Evolutionary conservation across 2,797 vertebrate species (phyloP).

Genomic region (Rhynchotus rufescens): DNA sequence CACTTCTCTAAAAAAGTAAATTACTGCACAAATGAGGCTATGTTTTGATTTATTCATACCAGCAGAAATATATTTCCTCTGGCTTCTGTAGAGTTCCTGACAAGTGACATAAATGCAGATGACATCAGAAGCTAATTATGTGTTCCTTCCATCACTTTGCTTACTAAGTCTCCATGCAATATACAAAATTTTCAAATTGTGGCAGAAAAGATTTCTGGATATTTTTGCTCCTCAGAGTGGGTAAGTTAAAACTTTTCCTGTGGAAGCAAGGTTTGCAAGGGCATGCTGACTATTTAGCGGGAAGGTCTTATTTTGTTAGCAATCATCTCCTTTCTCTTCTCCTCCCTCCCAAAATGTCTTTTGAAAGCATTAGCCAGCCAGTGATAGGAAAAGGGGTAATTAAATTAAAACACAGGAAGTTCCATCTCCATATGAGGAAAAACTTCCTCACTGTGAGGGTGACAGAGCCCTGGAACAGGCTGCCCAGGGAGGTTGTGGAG

Average conservation of each 20-base stretch:
- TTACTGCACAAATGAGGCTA: background rate
- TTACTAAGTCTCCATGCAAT: background rate
- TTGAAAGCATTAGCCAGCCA: background rate
- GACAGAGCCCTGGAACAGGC: too few species aligned
- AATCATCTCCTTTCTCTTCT: background rate
- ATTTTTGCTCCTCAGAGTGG: background rate
- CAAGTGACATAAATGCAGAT: background rate
- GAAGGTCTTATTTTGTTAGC: background rate
- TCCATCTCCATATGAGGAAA: too few species aligned
- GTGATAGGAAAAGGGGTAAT: background rate
- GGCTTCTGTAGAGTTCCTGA: background rate
- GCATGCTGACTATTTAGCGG: background rate
- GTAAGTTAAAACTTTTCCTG: background rate
- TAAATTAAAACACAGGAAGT: too few species aligned
- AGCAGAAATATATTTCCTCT: background rate
- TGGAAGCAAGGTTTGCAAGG: background rate
- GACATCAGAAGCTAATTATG: background rate
- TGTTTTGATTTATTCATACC: background rate
- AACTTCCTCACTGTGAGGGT: too few species aligned
- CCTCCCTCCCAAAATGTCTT: background rate
- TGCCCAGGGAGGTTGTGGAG: too few species aligned
- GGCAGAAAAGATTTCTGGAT: background rate
- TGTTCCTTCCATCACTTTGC: background rate
- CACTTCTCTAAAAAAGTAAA: background rate
- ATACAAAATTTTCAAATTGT: background rate